These are phyloP conservation scores for Drymonia ruficornis DNA, from an alignment of 2,888 invertebrate genomes.

Conservation along the genomic window DNA sequence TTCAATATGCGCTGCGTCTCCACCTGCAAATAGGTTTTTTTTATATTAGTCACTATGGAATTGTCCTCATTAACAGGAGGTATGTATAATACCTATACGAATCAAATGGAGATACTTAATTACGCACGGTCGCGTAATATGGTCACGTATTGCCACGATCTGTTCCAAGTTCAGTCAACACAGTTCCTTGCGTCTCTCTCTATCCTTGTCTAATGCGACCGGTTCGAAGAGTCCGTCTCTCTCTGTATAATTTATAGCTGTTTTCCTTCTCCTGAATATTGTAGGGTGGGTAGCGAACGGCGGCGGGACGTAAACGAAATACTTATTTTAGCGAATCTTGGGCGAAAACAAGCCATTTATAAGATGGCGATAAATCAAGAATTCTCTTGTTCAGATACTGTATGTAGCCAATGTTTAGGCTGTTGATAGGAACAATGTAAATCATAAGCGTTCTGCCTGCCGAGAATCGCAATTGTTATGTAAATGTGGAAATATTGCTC, in stretches of 20 bases:
- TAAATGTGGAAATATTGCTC: not conserved
- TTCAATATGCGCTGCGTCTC: constrained; percentile 44
- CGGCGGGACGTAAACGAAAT: constrained; percentile 66
- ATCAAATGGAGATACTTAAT: constrained; percentile 17
- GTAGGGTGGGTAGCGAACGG: constrained; percentile 53
- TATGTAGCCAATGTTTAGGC: constrained; percentile 25
- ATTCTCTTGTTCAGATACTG: constrained; percentile 36
- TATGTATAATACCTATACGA: constrained; percentile 8
- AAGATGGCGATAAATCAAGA: constrained; percentile 65
- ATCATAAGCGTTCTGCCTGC: constrained; percentile 5
- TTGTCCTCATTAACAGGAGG: not conserved
- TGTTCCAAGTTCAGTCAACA: constrained; percentile 50
- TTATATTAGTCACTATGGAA: constrained; percentile 5
- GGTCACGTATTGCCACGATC: constrained; percentile 51
- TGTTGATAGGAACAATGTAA: constrained; percentile 1
- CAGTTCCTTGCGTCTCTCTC: constrained; percentile 35
- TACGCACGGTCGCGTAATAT: constrained; percentile 27
- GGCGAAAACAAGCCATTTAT: constrained; percentile 75
- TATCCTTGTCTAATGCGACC: constrained; percentile 42
- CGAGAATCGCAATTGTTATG: constrained; percentile 2
- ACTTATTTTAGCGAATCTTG: constrained; percentile 68
- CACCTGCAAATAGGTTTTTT: constrained; percentile 59
- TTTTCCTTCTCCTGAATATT: constrained; percentile 70
- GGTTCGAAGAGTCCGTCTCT: constrained; percentile 45
- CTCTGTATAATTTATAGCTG: constrained; percentile 69